These are phyloP conservation scores for Menidia menidia DNA, from an alignment of 2,797 vertebrate species.

Conservation along the genomic window DNA sequence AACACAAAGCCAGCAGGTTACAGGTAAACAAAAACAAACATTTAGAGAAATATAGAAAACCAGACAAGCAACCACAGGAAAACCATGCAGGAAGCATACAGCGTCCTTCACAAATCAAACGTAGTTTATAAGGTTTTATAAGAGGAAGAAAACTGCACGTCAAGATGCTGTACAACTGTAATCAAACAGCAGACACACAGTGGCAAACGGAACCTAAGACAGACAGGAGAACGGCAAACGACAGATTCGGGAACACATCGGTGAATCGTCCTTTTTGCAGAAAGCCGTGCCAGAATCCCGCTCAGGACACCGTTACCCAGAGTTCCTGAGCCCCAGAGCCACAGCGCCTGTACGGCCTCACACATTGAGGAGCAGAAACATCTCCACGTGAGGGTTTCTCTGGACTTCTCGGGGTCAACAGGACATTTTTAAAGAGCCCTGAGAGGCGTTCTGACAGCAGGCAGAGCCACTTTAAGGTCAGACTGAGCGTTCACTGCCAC, in stretches of 20 bases:
- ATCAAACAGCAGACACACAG: slow-evolving; percentile 19
- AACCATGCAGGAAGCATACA: slow-evolving; percentile 56
- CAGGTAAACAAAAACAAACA: slow-evolving; percentile 33
- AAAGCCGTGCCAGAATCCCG: slow-evolving; percentile 30
- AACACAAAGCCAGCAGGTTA: slow-evolving; percentile 41
- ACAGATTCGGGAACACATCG: slow-evolving; percentile 10
- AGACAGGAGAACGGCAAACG: background rate
- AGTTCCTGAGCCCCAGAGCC: slow-evolving; percentile 15
- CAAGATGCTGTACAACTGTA: slow-evolving; percentile 55
- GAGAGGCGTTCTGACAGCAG: slow-evolving; percentile 32
- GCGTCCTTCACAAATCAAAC: slow-evolving; percentile 35
- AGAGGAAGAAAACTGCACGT: slow-evolving; percentile 40
- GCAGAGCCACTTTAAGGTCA: slow-evolving; percentile 25
- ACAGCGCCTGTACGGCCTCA: background rate
- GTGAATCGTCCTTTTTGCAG: slow-evolving; percentile 13
- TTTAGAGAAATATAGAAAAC: slow-evolving; percentile 40
- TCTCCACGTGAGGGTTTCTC: background rate
- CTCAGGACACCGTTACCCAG: slow-evolving; percentile 43
- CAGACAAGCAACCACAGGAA: slow-evolving; percentile 40
- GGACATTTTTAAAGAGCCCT: background rate
- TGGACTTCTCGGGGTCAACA: background rate
- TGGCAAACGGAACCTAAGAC: slow-evolving; percentile 5
- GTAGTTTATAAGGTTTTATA: slow-evolving; percentile 30
- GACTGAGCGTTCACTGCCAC: slow-evolving; percentile 18
- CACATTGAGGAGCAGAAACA: background rate